Evolutionary conservation across 2,888 invertebrate genomes (phyloP), one percentile per base, ranked within the genome.

Genomic region (Yponomeuta evonymella): DNA sequence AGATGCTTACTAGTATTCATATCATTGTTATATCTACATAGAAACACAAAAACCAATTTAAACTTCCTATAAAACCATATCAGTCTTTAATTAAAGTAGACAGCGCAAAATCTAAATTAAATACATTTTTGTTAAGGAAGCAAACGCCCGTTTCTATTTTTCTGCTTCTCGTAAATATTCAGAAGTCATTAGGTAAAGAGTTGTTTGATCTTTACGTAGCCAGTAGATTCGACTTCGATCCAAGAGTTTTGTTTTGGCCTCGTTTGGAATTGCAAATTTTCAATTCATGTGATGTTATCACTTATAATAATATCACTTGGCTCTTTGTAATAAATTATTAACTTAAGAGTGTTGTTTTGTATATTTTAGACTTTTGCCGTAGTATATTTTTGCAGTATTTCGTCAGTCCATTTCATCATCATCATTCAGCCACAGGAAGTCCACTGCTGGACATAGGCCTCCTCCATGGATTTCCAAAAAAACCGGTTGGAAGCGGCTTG

Each of bases 161-260:
- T 81, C 81, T 78, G 78, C 80, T 74, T 81, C 81, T 81, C 81
- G 82, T 86, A 84, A 86, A 88, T 87, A 86, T 85, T 83, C 82
- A 48, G 48, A 68, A 80, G 77, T 78, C 75, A 78, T 78, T 82
- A 85, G 82, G 83, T 72, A 43, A 70, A 48, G 48, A 48, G 72
- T 82, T 58, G 83, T 84, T 85, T 84, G 83, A 84, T 84, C 84
- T 85, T 84, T 83, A 75, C 78, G 80, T 81, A 79, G 76, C 80
- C 75, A 75, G 76, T 74, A 72, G 2, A 58, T 70, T 67, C 75
- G 73, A 76, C 74, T 77, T 70, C 51, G 71, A 72, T 58, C 66
- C 71, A 64, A 48, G 29, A n/a, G 70, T 9, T 70, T 64, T 70
- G 62, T 70, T 70, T 43, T 70, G 70, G 51, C 51, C 51, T 15